A percentile compares a stretch with the other conserved stretches of the same genome.
phyloP scores from a whole-genome alignment of 2,113 vertebrate species.

The Zosterops pallidus region DNA sequence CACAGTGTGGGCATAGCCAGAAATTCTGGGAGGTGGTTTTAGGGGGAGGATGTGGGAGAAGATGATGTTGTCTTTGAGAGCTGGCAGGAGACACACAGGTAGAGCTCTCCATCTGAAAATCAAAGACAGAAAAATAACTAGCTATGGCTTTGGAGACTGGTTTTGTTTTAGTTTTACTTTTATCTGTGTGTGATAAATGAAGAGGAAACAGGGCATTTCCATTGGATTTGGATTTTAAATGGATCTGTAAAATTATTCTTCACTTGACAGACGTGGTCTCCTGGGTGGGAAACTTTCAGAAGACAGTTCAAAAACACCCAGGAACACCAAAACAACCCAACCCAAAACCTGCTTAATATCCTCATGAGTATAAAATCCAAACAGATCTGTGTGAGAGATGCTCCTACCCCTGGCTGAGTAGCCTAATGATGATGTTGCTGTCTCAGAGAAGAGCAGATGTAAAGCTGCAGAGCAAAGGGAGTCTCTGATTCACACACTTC shows the following conservation, averaged over 20 bases:
- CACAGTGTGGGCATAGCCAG: background rate
- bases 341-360: background rate
- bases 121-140: background rate
- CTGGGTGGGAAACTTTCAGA: background rate
- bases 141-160: background rate
- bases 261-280: background rate
- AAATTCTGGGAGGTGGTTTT: background rate
- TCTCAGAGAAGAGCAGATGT: background rate
- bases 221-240: background rate
- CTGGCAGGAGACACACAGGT: background rate
- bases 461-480: background rate
- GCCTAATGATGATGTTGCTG: background rate
- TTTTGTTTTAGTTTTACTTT: background rate
- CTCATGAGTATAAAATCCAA: background rate
- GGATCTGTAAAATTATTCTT: background rate
- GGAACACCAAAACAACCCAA: background rate
- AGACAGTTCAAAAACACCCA: fast-evolving
- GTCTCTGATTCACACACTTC: background rate
- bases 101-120: background rate
- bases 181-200: background rate
- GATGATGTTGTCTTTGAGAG: background rate
- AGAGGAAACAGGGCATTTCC: background rate
- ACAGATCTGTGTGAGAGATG: background rate
- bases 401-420: background rate
- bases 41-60: background rate